Base-by-base conservation (phyloP, 2,888 invertebrate genomes). In the Caenorhabditis panamensis region DNA sequence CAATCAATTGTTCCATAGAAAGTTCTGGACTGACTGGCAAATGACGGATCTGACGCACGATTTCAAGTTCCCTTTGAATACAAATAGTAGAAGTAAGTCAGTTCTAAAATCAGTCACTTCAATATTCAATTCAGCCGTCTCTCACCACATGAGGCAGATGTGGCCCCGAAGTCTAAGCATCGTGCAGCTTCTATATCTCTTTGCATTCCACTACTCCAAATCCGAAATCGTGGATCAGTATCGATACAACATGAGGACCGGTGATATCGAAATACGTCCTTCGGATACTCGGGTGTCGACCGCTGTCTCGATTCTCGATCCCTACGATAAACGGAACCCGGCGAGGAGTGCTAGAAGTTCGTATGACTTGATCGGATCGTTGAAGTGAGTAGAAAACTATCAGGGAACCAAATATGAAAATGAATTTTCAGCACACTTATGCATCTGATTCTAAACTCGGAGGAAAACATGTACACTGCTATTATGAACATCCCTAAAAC, bases 311-410 rank as follows among this genome's bases (percentile, higher is more conserved):
- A 75, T 72, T 26, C 26, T 58, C 2, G 63, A 64, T 18, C 44
- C 36, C 6, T 72, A 64, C 31, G 72, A 72, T 20, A 18, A 24
- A 0, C 16, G 56, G n/a, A 72, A 72, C 31, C 72, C 72, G 47
- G 72, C 56, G 26, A 72, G 72, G 58, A 72, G 63, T 20, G 58
- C 63, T 1, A 28, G 56, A 20, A 58, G n/a, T 9, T 13, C 20
- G 9, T 0, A 18, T 3, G 56, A 64, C 24, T 18, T 72, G 11
- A 24, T 26, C 16, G 37, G 13, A 0, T 31, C 72, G 2, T n/a
- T 58, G 1, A 24, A n/a, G 71, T 69, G 37, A 51, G 47, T 37
- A 28, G 24, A 2, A 37, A 13, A 6, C 8, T 18, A 9, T 20
- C 11, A 26, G 9, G 1, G 8, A 22, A 16, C 26, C 24, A 26